Percentiles rank a stretch among this genome's conserved stretches.
Conservation (phyloP, 2,888 invertebrate species). For the Drosophila parthenogenetica region DNA sequence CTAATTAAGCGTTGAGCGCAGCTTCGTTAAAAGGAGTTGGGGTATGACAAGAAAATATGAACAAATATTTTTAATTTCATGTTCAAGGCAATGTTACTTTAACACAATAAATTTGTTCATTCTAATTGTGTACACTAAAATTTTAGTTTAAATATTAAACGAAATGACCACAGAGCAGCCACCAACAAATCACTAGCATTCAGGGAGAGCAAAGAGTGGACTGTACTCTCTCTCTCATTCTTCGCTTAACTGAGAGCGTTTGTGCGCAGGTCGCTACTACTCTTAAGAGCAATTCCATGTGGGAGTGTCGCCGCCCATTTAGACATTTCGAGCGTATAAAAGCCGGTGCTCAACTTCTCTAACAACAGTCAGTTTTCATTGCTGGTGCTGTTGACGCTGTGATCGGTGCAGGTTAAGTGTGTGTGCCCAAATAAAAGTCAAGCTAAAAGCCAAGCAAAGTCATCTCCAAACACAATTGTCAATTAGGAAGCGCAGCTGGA, state of each 20-base stretch:
- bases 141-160: not conserved
- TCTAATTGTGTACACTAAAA: not conserved
- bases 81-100: too few relatives aligned
- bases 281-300: conserved; percentile 30
- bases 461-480: conserved; percentile 33
- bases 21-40: conserved; percentile 4
- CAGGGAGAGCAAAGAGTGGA: conserved; percentile 2
- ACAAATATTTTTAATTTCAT: too few relatives aligned
- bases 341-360: conserved; percentile 51
- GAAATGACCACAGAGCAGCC: not conserved
- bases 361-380: conserved; percentile 59
- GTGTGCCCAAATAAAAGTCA: conserved; percentile 32
- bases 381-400: conserved; percentile 53
- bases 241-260: conserved; percentile 9
- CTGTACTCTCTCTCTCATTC: conserved; percentile 3
- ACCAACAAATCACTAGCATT: not conserved
- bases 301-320: conserved; percentile 58
- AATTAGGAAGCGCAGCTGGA: conserved; percentile 53
- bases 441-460: conserved; percentile 23
- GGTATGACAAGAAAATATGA: not conserved
- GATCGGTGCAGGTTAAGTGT: conserved; percentile 49
- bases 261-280: conserved; percentile 15
- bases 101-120: not conserved
- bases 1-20: conserved; percentile 19
- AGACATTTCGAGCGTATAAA: conserved; percentile 51